Conservation (phyloP, 2,888 invertebrate genomes). For the Andrena praecox region DNA sequence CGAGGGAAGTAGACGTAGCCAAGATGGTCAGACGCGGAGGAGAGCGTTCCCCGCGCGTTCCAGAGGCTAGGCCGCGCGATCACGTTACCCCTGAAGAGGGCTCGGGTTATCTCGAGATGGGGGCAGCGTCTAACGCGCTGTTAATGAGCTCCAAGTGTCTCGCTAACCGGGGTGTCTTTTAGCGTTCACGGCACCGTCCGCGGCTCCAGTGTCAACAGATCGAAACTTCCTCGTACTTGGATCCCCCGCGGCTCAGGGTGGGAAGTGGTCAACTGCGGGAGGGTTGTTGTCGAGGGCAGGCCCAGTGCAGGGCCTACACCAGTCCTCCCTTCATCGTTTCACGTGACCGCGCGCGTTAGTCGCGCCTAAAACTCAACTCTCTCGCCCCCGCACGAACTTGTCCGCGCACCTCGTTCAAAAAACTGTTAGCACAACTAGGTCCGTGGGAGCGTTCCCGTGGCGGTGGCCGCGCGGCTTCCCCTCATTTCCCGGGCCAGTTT, state of each 20-base stretch:
- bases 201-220: background rate
- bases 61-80: background rate
- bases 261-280: background rate
- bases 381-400: background rate
- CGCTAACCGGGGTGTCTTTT: background rate
- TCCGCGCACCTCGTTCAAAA: constrained; percentile 19
- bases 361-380: background rate
- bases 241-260: background rate
- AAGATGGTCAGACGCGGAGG: background rate
- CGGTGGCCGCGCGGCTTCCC: background rate
- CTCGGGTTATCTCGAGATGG: background rate
- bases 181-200: background rate
- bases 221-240: background rate
- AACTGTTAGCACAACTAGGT: constrained; percentile 1
- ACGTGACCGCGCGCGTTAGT: constrained; percentile 11
- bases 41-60: background rate
- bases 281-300: background rate
- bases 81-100: background rate
- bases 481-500: constrained; percentile 4
- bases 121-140: background rate
- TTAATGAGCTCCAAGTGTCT: background rate
- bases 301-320: constrained; percentile 3
- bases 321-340: background rate
- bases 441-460: too few species aligned
- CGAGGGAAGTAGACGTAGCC: background rate